phyloP scores from a whole-genome alignment of 2,113 vertebrate species.

The Galemys pyrenaicus region DNA sequence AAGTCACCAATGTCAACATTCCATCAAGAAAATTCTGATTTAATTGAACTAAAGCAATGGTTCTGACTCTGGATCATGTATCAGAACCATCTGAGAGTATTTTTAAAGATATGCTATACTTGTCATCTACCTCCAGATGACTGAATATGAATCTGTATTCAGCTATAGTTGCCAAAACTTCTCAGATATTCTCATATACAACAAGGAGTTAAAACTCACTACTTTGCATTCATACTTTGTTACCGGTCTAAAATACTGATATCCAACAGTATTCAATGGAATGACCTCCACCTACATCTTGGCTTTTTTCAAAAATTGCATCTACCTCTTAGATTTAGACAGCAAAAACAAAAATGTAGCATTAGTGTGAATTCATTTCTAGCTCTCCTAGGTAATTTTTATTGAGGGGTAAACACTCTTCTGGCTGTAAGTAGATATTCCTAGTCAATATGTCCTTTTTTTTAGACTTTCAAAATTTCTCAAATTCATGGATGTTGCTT shows the following conservation, averaged over 20 bases:
- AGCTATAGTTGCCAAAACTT: background rate
- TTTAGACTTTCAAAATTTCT: background rate
- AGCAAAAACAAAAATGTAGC: background rate
- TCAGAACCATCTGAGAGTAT: background rate
- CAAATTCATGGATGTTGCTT: background rate
- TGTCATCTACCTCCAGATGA: background rate
- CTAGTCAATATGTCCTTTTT: background rate
- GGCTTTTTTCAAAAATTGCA: background rate
- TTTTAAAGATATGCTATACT: background rate
- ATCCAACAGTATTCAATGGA: background rate
- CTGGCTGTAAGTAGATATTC: background rate
- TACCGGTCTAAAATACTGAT: background rate
- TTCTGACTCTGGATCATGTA: background rate
- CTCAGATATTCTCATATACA: background rate
- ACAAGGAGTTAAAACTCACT: background rate
- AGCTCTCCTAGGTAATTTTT: background rate
- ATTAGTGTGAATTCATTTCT: background rate
- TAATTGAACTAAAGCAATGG: background rate
- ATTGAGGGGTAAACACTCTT: background rate
- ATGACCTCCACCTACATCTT: background rate
- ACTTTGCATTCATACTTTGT: background rate
- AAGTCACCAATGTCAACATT: background rate
- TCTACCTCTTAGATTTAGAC: background rate
- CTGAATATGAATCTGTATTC: background rate
- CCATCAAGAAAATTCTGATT: background rate